Conservation (phyloP, 2,113 vertebrate species). For the Pachycephala philippinensis region DNA sequence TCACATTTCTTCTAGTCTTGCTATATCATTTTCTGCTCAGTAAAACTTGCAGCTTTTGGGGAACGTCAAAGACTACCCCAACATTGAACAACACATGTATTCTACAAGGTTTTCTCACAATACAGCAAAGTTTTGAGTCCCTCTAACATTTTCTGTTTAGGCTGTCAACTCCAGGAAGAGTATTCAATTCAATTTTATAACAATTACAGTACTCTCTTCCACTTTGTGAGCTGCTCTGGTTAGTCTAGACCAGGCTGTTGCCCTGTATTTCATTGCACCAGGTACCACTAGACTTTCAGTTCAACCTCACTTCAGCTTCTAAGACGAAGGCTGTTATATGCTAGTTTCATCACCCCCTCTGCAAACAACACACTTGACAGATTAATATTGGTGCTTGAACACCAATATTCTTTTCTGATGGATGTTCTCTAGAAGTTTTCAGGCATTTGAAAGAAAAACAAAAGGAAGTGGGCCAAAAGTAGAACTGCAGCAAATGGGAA, state of each 20-base stretch:
- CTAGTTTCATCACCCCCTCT: neutral
- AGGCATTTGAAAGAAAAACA: neutral
- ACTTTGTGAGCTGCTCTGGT: neutral
- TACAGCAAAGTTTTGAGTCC: neutral
- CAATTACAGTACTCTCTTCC: neutral
- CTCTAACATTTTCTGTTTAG: neutral
- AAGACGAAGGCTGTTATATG: neutral
- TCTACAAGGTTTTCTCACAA: neutral
- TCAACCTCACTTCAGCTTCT: neutral
- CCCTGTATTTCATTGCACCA: neutral
- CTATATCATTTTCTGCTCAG: neutral
- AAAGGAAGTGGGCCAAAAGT: accelerated
- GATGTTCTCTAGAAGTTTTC: neutral
- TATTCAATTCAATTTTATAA: neutral
- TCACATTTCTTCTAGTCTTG: neutral
- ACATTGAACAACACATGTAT: neutral
- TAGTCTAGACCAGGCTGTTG: neutral
- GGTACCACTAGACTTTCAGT: neutral
- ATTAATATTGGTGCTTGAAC: neutral
- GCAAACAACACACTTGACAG: neutral
- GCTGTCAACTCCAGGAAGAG: neutral
- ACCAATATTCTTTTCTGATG: neutral
- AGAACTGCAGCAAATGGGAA: neutral
- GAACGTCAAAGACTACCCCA: neutral
- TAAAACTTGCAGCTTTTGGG: neutral